Base-by-base conservation (phyloP, 2,113 vertebrate genomes). In the Panurus biarmicus region DNA sequence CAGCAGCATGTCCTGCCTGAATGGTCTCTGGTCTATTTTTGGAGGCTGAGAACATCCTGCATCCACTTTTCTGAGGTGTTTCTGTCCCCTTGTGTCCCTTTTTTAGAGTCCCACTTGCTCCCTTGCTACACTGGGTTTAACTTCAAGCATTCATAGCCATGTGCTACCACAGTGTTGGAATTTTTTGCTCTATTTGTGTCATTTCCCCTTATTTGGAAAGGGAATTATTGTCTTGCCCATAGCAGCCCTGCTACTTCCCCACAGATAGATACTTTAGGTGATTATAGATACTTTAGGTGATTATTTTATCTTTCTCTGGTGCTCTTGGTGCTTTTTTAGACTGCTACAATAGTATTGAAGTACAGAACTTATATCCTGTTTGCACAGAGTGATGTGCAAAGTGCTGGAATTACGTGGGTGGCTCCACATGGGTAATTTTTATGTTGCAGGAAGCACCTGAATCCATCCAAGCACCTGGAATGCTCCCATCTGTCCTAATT, bases 301-400 rank as follows among this genome's bases (percentile, higher is more conserved):
- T 38, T 81, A 38, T 38, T 81, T 82, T 47, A 8, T 38, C 21
- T 71, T 62, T 33, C 28, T 67, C 10, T 25, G 45, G 8, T 24
- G 6, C 14, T 72, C 18, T 28, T 31, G n/a, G 20, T 71, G 28
- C 19, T 53, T 50, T 36, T 56, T 50, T 36, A 36, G 17, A 60
- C 4, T 8, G 8, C 40, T 20, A 2, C 26, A 45, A 3, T 24
- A 36, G 5, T 29, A 31, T 76, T 69, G 44, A 28, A 57, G 33
- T 33, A 4, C 1, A 60, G 42, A 42, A 16, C 4, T 33, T 58
- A 2, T 0, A 1, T 44, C 35, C 31, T 70, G 18, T 44, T 60
- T 36, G 50, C 56, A 65, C 42, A 85, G 20, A 11, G 35, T 20
- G 42, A 48, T 42, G 35, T 81, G 45, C n/a, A 12, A 12, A 31